Evolutionary conservation across 2,113 vertebrate genomes (phyloP).

Genomic region (Mesembrinibis cayennensis): DNA sequence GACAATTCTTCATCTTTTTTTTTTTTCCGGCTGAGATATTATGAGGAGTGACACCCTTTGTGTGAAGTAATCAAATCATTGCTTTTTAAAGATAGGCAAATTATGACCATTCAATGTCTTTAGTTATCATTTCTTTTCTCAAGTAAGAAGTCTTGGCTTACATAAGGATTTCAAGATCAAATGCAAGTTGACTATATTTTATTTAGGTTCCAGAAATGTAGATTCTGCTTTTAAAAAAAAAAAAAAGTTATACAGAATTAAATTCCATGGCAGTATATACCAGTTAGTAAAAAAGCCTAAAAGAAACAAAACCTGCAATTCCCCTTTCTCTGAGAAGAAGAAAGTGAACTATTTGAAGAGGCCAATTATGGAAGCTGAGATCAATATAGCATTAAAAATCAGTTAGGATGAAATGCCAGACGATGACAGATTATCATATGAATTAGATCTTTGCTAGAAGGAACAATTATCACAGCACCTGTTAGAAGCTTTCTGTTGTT

Average conservation of each 20-base stretch:
- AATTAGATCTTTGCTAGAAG: conserved; percentile 35
- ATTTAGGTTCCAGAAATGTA: neutral
- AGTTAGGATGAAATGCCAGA: conserved; percentile 1
- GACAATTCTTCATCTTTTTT: neutral
- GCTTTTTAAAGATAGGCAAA: neutral
- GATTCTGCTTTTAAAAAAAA: neutral
- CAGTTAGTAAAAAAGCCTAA: neutral
- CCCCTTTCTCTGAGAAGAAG: neutral
- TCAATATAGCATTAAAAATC: conserved; percentile 46
- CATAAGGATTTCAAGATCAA: neutral
- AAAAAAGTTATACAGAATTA: neutral
- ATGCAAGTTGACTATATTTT: neutral
- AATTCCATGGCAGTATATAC: neutral
- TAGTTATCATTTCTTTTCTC: neutral
- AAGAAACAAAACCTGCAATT: neutral
- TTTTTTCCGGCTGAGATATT: neutral
- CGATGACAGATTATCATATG: neutral
- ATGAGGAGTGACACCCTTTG: neutral
- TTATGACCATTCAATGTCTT: neutral
- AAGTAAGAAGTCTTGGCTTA: neutral
- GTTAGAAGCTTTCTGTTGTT: conserved; percentile 15
- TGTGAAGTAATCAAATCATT: neutral
- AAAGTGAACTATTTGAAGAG: conserved; percentile 14
- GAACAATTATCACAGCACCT: conserved; percentile 32
- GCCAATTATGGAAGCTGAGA: neutral